Percentiles rank a stretch among this genome's conserved stretches.
phyloP scores from a whole-genome alignment of 2,888 invertebrate genomes.

The Polydrusus pterygomalis region DNA sequence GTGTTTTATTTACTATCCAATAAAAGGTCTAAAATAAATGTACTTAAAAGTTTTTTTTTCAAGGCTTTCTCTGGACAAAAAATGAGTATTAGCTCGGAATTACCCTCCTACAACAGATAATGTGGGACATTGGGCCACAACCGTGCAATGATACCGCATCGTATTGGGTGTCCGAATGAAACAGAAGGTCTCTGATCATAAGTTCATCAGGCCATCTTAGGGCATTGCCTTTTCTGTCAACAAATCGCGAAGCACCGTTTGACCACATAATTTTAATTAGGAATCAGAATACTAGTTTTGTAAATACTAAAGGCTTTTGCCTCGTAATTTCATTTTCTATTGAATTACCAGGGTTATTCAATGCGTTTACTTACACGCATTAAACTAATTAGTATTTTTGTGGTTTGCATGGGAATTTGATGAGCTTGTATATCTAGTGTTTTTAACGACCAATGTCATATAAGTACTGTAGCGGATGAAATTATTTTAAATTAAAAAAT shows the following conservation, averaged over 20 bases:
- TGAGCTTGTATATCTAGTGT: too few relatives aligned
- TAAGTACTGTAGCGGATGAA: too few relatives aligned
- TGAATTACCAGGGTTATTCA: constrained; percentile 19
- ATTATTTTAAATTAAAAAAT: too few relatives aligned
- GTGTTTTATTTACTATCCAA: too few relatives aligned
- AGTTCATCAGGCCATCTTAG: constrained; percentile 68
- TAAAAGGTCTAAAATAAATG: too few relatives aligned
- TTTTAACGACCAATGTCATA: too few relatives aligned
- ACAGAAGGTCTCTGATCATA: constrained; percentile 50
- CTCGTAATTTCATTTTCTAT: constrained; percentile 37
- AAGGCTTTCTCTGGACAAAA: too few relatives aligned
- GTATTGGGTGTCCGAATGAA: constrained; percentile 1
- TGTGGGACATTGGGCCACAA: constrained; percentile 15
- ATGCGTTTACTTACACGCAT: constrained; percentile 5
- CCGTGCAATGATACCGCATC: constrained; percentile 11
- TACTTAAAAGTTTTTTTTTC: background rate
- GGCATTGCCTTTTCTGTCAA: constrained; percentile 65
- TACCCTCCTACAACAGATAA: background rate
- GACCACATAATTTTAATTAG: constrained; percentile 27
- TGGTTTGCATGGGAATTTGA: too few relatives aligned
- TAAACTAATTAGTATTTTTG: background rate
- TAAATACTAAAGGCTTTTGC: background rate
- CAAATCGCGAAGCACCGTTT: constrained; percentile 60
- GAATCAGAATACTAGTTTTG: constrained; percentile 20
- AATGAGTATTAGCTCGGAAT: too few relatives aligned